phyloP scores from a whole-genome alignment of 2,888 invertebrate species.

The Drosophila emarginata region DNA sequence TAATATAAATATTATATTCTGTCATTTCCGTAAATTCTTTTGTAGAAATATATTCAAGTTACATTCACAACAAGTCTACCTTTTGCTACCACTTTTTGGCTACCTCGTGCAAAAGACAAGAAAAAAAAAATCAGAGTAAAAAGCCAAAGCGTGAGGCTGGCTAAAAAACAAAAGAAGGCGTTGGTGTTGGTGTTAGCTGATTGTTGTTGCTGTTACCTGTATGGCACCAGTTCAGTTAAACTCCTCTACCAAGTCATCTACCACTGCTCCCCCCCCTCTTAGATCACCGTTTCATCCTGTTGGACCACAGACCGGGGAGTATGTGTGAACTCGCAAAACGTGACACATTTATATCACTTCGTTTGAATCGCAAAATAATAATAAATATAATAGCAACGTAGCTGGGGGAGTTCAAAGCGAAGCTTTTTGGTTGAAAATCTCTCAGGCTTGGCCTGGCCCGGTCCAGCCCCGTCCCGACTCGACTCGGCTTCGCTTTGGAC shows the following conservation, averaged over 20 bases:
- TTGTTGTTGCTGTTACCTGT: conserved; percentile 69
- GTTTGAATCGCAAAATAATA: conserved; percentile 81
- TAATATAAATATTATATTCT: too few species aligned
- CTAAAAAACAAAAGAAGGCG: conserved; percentile 76
- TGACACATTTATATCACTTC: conserved; percentile 82
- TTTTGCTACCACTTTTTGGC: not conserved
- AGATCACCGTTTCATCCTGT: not conserved
- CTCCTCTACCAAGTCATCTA: conserved; percentile 6
- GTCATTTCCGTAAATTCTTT: too few species aligned
- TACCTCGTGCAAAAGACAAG: conserved; percentile 1
- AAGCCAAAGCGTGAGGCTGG: conserved; percentile 74
- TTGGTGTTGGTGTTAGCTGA: conserved; percentile 76
- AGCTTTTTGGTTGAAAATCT: conserved; percentile 14
- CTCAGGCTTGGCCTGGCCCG: conserved; percentile 26
- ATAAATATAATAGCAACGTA: conserved; percentile 75
- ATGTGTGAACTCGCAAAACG: conserved; percentile 83
- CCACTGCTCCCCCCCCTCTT: not conserved
- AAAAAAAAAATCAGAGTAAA: conserved; percentile 71
- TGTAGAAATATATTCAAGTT: too few species aligned
- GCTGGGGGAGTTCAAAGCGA: conserved; percentile 34
- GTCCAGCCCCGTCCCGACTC: not conserved
- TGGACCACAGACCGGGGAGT: conserved; percentile 52
- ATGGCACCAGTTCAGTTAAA: conserved; percentile 49
- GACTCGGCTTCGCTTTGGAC: not conserved
- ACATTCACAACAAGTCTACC: conserved; percentile 21